These are phyloP conservation scores for Chionoecetes opilio DNA, from an alignment of 1,140 invertebrate species.

Conservation along the genomic window DNA sequence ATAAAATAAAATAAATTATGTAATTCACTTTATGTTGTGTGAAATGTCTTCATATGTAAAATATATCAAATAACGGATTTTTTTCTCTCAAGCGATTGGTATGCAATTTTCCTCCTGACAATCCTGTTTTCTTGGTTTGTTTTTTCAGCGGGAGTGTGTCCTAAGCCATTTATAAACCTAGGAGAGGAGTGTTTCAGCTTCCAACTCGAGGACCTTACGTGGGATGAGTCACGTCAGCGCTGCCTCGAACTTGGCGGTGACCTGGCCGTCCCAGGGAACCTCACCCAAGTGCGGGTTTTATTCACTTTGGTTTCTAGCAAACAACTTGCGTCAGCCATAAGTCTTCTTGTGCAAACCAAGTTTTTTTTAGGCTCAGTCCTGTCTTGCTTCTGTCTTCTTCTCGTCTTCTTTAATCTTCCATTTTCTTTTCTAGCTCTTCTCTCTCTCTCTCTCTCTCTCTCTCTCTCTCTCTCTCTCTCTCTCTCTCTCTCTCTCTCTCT, in stretches of 20 bases:
- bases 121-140: not conserved
- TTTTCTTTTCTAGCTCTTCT: not conserved
- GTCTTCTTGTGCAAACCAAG: too few species aligned
- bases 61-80: too few species aligned
- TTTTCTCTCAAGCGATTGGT: too few species aligned
- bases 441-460: not conserved
- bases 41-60: too few species aligned
- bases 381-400: too few species aligned
- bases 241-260: conserved; percentile 53
- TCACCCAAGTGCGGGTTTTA: conserved; percentile 44
- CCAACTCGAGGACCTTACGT: conserved; percentile 53
- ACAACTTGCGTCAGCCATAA: conserved; percentile 15
- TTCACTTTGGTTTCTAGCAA: conserved; percentile 36
- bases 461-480: not conserved
- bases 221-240: not conserved
- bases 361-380: too few species aligned
- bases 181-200: conserved; percentile 63
- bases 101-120: too few species aligned
- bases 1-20: too few species aligned
- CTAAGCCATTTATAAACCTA: conserved; percentile 45
- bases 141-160: conserved; percentile 38
- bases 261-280: conserved; percentile 43
- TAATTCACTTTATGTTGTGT: too few species aligned
- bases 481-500: too few species aligned
- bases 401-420: too few species aligned